A percentile compares a stretch with the other conserved stretches of the same genome.
Evolutionary conservation across 2,113 vertebrate genomes (phyloP).

Genomic region (Corvus hawaiiensis): DNA sequence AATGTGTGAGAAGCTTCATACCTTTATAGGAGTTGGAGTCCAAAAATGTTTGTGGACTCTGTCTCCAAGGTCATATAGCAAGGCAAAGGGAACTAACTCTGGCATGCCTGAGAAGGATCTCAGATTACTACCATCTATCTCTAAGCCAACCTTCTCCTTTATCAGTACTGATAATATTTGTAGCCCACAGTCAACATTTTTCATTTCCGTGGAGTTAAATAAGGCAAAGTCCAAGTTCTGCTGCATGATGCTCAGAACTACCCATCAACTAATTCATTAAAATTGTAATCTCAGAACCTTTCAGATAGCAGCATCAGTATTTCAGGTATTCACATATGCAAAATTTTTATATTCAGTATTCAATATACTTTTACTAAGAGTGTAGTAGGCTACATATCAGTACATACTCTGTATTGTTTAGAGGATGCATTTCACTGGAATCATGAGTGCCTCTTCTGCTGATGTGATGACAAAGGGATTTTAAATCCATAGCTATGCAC

Average conservation of each 20-base stretch:
- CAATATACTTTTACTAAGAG: not conserved
- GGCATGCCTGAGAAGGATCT: not conserved
- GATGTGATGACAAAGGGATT: not conserved
- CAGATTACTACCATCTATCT: not conserved
- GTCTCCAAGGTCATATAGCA: not conserved
- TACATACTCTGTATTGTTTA: not conserved
- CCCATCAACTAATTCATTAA: not conserved
- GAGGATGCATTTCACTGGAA: not conserved
- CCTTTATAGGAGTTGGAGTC: not conserved
- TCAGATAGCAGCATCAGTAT: not conserved
- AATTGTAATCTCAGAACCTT: not conserved
- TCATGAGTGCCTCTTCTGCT: not conserved
- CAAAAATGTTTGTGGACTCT: not conserved
- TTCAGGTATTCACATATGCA: not conserved
- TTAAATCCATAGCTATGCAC: not conserved
- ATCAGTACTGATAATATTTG: not conserved
- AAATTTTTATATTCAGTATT: not conserved
- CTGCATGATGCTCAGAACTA: not conserved
- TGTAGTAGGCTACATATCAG: not conserved
- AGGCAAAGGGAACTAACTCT: not conserved
- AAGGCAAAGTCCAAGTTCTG: not conserved
- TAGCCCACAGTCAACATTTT: accelerated
- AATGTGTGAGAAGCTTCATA: not conserved
- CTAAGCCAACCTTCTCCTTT: not conserved
- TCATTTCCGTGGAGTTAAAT: not conserved